Percentiles rank a stretch among this genome's conserved stretches.
phyloP scores from a whole-genome alignment of 2,888 invertebrate species.

The Caenorhabditis uteleia region DNA sequence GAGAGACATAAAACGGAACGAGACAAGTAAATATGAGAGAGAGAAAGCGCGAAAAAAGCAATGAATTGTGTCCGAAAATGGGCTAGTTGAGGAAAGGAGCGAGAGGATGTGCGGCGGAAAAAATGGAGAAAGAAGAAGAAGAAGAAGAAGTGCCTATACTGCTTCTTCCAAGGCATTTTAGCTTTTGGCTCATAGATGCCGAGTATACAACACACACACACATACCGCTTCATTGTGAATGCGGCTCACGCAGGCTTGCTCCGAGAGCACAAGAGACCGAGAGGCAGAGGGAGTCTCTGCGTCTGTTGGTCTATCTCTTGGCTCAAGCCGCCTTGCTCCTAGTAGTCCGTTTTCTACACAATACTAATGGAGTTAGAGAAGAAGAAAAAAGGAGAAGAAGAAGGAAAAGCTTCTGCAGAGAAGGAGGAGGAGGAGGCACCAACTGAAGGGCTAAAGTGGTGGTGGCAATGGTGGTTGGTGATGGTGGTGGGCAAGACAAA shows the following conservation, averaged over 20 bases:
- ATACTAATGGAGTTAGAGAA: constrained; percentile 2
- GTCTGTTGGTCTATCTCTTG: too few species aligned
- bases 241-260: too few species aligned
- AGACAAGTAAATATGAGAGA: not conserved
- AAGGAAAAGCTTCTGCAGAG: not conserved
- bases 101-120: not conserved
- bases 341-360: too few species aligned
- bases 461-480: too few species aligned
- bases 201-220: not conserved
- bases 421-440: not conserved
- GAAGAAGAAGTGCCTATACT: not conserved
- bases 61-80: not conserved
- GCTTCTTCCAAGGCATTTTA: not conserved
- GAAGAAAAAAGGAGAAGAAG: not conserved
- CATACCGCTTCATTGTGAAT: not conserved
- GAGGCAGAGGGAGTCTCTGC: too few species aligned
- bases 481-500: too few species aligned
- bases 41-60: not conserved
- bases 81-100: not conserved
- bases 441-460: too few species aligned
- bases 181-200: not conserved
- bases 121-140: not conserved
- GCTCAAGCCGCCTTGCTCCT: too few species aligned
- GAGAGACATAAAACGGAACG: too few species aligned
- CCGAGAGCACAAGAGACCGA: too few species aligned